A percentile compares a stretch with the other conserved stretches of the same genome.
phyloP scores from a whole-genome alignment of 2,888 invertebrate species.

The Synergus japonicus region DNA sequence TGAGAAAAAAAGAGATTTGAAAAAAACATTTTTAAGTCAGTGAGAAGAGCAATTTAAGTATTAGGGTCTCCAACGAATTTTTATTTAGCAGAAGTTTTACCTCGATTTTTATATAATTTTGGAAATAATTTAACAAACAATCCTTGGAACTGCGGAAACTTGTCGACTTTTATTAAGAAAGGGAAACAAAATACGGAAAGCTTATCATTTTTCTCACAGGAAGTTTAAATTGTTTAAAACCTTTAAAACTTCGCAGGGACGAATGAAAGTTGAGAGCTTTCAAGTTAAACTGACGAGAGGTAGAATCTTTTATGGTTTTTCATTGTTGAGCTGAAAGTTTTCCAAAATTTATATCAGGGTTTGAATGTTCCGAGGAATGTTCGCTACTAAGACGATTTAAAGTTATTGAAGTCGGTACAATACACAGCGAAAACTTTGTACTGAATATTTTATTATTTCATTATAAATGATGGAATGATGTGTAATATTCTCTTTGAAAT shows the following conservation, averaged over 20 bases:
- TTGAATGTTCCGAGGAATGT: background rate
- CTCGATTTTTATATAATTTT: background rate
- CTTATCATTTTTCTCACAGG: background rate
- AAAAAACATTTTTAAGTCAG: slow-evolving; percentile 8
- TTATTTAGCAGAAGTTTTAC: background rate
- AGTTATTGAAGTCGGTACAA: slow-evolving; percentile 18
- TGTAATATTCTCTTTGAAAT: background rate
- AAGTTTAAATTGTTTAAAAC: slow-evolving; percentile 2
- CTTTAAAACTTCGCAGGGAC: background rate
- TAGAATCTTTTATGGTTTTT: slow-evolving; percentile 35
- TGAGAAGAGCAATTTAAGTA: background rate
- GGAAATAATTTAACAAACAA: background rate
- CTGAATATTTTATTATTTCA: background rate
- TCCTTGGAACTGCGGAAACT: background rate
- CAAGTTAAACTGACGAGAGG: slow-evolving; percentile 11
- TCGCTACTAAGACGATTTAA: background rate
- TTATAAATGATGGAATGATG: background rate
- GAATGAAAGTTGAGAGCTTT: slow-evolving; percentile 6
- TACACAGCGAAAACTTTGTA: background rate
- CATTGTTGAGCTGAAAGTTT: slow-evolving; percentile 32
- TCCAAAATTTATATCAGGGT: slow-evolving; percentile 2
- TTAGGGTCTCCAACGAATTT: background rate
- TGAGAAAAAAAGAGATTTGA: slow-evolving; percentile 39
- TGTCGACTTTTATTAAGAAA: background rate
- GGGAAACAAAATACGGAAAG: background rate